Conservation (phyloP, 1,140 invertebrate genomes). For the Anoplophora glabripennis region DNA sequence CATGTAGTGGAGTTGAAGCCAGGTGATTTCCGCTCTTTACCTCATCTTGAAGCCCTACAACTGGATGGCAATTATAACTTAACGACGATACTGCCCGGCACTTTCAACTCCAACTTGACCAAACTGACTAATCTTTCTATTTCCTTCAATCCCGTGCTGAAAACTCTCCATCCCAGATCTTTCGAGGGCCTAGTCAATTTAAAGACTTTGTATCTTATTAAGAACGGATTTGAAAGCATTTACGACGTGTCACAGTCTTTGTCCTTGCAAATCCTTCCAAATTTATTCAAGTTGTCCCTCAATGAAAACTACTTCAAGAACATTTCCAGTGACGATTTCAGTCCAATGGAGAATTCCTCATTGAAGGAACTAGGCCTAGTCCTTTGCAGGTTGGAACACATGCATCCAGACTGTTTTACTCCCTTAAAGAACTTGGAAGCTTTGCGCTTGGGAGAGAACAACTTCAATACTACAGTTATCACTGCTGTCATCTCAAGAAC, state of each 20-base stretch:
- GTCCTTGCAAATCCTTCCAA: slow-evolving; percentile 24
- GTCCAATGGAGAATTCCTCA: slow-evolving; percentile 22
- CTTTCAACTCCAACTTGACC: slow-evolving; percentile 37
- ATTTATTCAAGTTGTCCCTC: slow-evolving; percentile 28
- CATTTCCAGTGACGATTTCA: slow-evolving; percentile 33
- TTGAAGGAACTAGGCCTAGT: slow-evolving; percentile 50
- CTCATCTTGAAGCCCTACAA: slow-evolving; percentile 27
- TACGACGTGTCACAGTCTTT: slow-evolving; percentile 29
- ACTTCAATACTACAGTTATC: slow-evolving; percentile 50
- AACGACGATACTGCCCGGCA: slow-evolving; percentile 25
- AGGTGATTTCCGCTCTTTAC: slow-evolving; percentile 32
- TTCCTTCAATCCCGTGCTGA: slow-evolving; percentile 37
- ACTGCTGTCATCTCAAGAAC: slow-evolving; percentile 47
- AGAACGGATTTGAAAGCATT: slow-evolving; percentile 40
- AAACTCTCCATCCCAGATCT: slow-evolving; percentile 26
- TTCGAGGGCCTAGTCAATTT: slow-evolving; percentile 40
- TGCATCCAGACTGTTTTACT: slow-evolving; percentile 51
- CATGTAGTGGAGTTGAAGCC: slow-evolving; percentile 25
- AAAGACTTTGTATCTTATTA: slow-evolving; percentile 31
- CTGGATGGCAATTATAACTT: slow-evolving; percentile 40
- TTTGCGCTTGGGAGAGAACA: slow-evolving; percentile 51
- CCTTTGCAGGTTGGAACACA: slow-evolving; percentile 52
- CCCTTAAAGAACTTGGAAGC: slow-evolving; percentile 50
- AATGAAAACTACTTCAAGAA: slow-evolving; percentile 36
- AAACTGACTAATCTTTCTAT: slow-evolving; percentile 39